Evolutionary conservation across 2,113 vertebrate genomes (phyloP).

Genomic region (Nestor notabilis): DNA sequence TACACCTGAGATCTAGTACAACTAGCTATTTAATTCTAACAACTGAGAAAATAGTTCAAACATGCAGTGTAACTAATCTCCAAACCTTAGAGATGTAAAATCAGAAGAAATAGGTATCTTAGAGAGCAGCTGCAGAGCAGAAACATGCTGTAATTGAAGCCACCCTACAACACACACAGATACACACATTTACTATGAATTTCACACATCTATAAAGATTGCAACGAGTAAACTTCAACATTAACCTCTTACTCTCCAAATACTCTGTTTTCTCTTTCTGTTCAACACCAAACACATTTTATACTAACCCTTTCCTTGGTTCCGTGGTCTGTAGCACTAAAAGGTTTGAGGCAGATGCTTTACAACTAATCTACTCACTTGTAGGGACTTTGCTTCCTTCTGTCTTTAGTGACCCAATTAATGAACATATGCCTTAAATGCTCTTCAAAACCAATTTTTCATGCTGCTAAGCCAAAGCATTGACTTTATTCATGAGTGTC

Average conservation of each 20-base stretch:
- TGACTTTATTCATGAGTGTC: background rate
- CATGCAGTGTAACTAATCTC: background rate
- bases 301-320: background rate
- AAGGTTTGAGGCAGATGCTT: background rate
- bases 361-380: background rate
- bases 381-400: background rate
- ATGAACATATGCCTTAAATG: background rate
- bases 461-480: background rate
- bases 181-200: background rate
- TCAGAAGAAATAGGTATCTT: background rate
- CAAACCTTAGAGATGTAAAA: slow-evolving; percentile 26
- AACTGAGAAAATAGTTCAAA: slow-evolving; percentile 25
- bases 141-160: background rate
- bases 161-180: background rate
- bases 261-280: background rate
- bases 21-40: slow-evolving; percentile 31
- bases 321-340: background rate
- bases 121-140: background rate
- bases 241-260: background rate
- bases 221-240: background rate
- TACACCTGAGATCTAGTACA: slow-evolving; percentile 36
- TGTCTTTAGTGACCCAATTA: background rate
- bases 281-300: background rate
- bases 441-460: background rate
- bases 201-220: background rate